Conservation (phyloP, 1,140 invertebrate genomes). For the Drosophila tsacasi region DNA sequence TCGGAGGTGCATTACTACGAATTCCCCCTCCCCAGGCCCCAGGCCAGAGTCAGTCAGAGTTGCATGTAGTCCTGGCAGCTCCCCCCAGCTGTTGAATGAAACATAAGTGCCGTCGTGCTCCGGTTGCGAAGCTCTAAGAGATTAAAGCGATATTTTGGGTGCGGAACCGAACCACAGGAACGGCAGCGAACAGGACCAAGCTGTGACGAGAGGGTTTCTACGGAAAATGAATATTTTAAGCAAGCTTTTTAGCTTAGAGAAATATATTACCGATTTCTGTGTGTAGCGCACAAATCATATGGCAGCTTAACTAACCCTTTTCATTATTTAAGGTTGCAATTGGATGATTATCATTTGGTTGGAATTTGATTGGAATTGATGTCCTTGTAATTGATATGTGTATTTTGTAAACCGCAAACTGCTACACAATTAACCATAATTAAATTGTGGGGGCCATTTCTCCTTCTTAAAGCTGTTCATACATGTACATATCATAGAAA, state of each 20-base stretch:
- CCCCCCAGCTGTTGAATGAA: constrained; percentile 19
- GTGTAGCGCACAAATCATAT: neutral
- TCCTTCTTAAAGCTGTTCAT: neutral
- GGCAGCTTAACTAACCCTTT: neutral
- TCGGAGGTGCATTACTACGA: constrained; percentile 21
- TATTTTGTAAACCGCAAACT: constrained; percentile 14
- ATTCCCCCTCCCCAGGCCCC: neutral
- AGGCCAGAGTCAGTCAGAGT: constrained; percentile 6
- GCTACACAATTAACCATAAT: constrained; percentile 35
- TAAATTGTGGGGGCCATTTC: constrained; percentile 1
- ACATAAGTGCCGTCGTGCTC: constrained; percentile 17
- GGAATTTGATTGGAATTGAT: constrained; percentile 12
- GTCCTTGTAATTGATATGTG: neutral
- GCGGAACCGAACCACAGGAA: neutral
- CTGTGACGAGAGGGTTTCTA: neutral
- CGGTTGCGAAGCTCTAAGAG: constrained; percentile 19
- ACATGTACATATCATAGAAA: neutral
- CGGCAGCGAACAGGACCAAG: neutral
- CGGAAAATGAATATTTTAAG: neutral
- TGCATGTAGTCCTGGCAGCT: constrained; percentile 13
- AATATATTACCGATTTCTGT: neutral
- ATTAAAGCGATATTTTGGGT: constrained; percentile 6
- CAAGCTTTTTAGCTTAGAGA: neutral
- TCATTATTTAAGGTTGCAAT: neutral
- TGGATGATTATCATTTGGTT: neutral